These are phyloP conservation scores for Bradypodion pumilum DNA, from an alignment of 2,797 vertebrate species.

Conservation along the genomic window DNA sequence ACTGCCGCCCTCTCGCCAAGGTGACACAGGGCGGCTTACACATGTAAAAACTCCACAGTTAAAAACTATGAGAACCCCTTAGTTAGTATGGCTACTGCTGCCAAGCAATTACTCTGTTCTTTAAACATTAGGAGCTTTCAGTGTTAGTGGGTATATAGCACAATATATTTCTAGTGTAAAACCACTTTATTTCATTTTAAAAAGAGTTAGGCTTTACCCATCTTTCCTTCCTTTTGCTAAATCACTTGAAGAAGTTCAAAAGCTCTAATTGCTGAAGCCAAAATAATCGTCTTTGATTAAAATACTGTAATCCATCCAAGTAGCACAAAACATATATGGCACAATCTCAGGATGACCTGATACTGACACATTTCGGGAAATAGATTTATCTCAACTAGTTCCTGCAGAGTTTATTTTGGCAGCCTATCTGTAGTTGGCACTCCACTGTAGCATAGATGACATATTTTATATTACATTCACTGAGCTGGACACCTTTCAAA, in stretches of 20 bases:
- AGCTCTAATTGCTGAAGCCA: slow-evolving; percentile 1
- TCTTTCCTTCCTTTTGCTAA: slow-evolving; percentile 14
- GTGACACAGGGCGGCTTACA: too few relatives aligned
- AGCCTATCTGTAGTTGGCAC: slow-evolving; percentile 41
- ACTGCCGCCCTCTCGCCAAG: too few relatives aligned
- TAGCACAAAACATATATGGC: slow-evolving; percentile 17
- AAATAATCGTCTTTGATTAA: background rate
- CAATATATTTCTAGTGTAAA: background rate
- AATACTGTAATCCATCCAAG: slow-evolving; percentile 12
- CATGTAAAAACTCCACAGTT: too few relatives aligned
- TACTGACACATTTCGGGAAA: slow-evolving; percentile 36
- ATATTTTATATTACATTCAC: slow-evolving; percentile 42
- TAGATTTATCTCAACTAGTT: slow-evolving; percentile 42
- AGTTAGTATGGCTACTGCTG: too few relatives aligned
- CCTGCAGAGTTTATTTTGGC: slow-evolving; percentile 40
- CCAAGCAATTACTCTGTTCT: background rate
- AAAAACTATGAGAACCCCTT: too few relatives aligned
- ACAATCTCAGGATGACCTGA: slow-evolving; percentile 28
- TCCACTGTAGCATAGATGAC: slow-evolving; percentile 25
- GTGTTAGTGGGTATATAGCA: background rate
- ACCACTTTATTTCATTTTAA: background rate
- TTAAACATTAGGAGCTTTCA: background rate
- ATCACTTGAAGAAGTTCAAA: slow-evolving; percentile 2
- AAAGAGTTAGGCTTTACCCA: background rate
- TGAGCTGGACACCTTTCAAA: slow-evolving; percentile 48